Conservation (phyloP, 2,888 invertebrate genomes). For the Odontomyia ornata region DNA sequence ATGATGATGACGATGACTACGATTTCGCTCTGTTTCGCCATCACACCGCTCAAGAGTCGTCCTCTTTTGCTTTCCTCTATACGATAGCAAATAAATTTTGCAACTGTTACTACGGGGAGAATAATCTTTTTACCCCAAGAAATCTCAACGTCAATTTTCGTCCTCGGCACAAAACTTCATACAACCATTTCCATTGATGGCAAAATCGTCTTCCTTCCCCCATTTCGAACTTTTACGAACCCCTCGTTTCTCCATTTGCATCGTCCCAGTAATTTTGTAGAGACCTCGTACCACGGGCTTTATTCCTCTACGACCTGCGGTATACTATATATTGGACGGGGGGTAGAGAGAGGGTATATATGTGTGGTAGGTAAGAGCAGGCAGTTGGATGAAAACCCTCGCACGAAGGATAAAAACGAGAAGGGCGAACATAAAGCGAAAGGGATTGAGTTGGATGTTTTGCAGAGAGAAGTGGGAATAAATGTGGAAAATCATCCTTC, state of each 20-base stretch:
- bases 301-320: slow-evolving; percentile 16
- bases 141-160: slow-evolving; percentile 31
- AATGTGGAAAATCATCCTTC: slow-evolving; percentile 14
- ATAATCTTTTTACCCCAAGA: slow-evolving; percentile 15
- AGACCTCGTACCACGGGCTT: slow-evolving; percentile 16
- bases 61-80: not conserved
- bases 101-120: slow-evolving; percentile 15
- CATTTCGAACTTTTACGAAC: not conserved
- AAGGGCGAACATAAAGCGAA: slow-evolving; percentile 26
- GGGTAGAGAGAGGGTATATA: not conserved
- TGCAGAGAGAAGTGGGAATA: not conserved
- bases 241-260: not conserved
- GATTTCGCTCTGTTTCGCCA: not conserved
- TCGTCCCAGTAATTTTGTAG: not conserved
- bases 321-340: not conserved
- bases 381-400: slow-evolving; percentile 18
- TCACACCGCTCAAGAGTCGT: not conserved
- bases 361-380: not conserved
- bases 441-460: slow-evolving; percentile 28
- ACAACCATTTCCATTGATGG: slow-evolving; percentile 33
- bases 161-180: slow-evolving; percentile 20
- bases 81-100: not conserved
- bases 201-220: slow-evolving; percentile 7
- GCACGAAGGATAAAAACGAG: slow-evolving; percentile 4
- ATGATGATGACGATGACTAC: not conserved